phyloP scores from a whole-genome alignment of 2,113 vertebrate genomes.

The Lycocorax pyrrhopterus region DNA sequence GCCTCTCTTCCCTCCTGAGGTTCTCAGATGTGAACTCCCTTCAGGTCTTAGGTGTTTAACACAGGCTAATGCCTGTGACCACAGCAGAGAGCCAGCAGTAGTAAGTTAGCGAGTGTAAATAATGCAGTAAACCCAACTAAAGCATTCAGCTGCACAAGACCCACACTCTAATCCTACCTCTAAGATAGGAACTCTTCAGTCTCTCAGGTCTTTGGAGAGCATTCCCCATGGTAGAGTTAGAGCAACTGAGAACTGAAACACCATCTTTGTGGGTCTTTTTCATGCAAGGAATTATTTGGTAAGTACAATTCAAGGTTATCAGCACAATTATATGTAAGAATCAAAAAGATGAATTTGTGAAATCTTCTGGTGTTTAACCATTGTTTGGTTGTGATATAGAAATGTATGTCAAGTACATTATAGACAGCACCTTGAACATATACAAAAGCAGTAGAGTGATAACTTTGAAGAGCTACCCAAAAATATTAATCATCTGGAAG shows the following conservation, averaged over 20 bases:
- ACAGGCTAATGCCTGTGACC: neutral
- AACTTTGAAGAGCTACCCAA: neutral
- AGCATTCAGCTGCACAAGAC: neutral
- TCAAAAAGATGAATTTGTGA: neutral
- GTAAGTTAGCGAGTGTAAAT: accelerated
- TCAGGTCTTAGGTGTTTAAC: neutral
- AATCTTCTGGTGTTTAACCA: neutral
- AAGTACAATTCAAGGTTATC: neutral
- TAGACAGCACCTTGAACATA: neutral
- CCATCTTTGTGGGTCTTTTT: neutral
- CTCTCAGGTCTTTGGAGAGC: neutral
- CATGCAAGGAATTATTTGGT: neutral
- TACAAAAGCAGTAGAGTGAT: neutral
- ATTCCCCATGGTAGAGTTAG: neutral
- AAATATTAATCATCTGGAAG: neutral
- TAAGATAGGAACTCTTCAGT: neutral
- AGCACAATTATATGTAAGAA: neutral
- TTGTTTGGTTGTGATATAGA: neutral
- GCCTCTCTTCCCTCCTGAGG: neutral
- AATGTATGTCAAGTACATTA: neutral
- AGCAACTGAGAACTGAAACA: neutral
- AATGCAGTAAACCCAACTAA: neutral
- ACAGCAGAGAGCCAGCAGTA: neutral
- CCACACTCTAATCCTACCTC: neutral
- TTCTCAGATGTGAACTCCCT: neutral